Percentiles rank a stretch among this genome's conserved stretches.
phyloP scores from a whole-genome alignment of 2,797 vertebrate genomes.

The Syngnathus acus region DNA sequence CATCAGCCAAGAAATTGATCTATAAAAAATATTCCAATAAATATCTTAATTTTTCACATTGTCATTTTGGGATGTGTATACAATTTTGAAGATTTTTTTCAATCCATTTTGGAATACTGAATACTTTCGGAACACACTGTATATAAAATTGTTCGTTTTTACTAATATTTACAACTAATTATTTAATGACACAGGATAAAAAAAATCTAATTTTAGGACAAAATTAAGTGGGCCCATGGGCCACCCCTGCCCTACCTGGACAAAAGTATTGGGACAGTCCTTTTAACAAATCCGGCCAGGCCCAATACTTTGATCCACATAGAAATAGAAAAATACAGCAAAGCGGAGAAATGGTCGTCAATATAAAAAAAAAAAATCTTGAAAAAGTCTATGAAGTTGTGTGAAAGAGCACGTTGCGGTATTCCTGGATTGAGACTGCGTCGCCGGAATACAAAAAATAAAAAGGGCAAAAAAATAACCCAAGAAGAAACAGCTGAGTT shows the following conservation, averaged over 20 bases:
- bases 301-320: not conserved
- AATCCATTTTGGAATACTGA: not conserved
- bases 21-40: too few species aligned
- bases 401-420: constrained; percentile 3
- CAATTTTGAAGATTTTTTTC: too few species aligned
- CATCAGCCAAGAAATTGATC: too few species aligned
- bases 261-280: not conserved
- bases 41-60: too few species aligned
- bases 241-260: not conserved
- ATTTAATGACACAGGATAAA: not conserved
- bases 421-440: constrained; percentile 1
- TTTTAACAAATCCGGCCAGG: not conserved
- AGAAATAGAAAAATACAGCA: not conserved
- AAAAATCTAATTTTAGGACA: not conserved
- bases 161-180: not conserved
- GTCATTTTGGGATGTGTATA: not conserved
- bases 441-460: not conserved
- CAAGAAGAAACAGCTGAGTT: not conserved
- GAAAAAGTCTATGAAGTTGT: not conserved
- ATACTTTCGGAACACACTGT: not conserved
- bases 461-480: not conserved
- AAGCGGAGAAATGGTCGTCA: not conserved
- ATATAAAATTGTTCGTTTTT: not conserved
- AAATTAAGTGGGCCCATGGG: not conserved
- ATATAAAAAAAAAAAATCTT: not conserved